Conservation (phyloP, 2,113 vertebrate species). For the Sylvietta virens region DNA sequence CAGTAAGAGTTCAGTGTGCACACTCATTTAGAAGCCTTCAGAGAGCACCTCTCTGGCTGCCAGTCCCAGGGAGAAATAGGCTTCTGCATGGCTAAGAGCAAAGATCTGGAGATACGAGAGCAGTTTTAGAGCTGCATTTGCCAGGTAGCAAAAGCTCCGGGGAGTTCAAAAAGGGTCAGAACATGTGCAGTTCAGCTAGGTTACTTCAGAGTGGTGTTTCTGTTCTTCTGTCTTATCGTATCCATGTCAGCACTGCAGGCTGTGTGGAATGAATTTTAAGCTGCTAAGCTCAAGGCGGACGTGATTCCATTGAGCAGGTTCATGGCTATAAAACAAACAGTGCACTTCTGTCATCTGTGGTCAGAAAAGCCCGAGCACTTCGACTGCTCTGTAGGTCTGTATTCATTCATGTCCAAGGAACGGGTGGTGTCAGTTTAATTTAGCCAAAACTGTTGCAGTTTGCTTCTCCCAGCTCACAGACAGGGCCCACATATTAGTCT, state of each 20-base stretch:
- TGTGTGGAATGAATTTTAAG: slow-evolving; percentile 87
- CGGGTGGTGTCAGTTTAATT: neutral
- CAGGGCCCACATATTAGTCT: neutral
- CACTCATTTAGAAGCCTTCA: slow-evolving; percentile 82
- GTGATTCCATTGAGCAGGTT: slow-evolving; percentile 80
- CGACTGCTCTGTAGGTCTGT: neutral
- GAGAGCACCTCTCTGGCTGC: slow-evolving; percentile 73
- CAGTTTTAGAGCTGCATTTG: slow-evolving; percentile 77
- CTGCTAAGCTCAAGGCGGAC: slow-evolving; percentile 72
- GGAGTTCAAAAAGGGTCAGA: slow-evolving; percentile 85
- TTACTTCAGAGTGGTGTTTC: slow-evolving; percentile 87
- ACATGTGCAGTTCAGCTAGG: slow-evolving; percentile 85
- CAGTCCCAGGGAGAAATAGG: slow-evolving; percentile 80
- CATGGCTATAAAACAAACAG: slow-evolving; percentile 76
- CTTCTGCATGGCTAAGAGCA: slow-evolving; percentile 91
- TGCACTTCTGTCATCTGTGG: slow-evolving; percentile 55
- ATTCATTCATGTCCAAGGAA: neutral
- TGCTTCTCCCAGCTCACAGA: neutral
- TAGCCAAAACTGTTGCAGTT: neutral
- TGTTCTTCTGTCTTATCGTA: slow-evolving; percentile 92
- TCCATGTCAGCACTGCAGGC: slow-evolving; percentile 93
- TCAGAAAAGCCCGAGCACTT: slow-evolving; percentile 50
- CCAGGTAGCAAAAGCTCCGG: slow-evolving; percentile 82
- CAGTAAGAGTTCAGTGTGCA: slow-evolving; percentile 92
- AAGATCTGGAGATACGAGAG: slow-evolving; percentile 82